Base-by-base conservation (phyloP, 2,888 invertebrate species). In the Chaitophorus viminalis region DNA sequence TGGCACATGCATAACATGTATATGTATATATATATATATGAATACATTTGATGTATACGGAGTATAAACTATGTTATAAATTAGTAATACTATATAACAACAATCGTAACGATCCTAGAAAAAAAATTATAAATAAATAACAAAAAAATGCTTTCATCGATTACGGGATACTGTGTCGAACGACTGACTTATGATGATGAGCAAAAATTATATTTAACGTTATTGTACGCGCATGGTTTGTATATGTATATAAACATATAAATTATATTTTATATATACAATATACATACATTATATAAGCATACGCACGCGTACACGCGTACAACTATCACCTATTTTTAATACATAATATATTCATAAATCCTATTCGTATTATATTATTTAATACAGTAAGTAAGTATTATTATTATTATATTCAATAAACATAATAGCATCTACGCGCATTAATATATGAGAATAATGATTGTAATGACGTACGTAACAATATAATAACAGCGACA, bases 41-140 rank as follows among this genome's bases (percentile, higher is more conserved):
- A n/a, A 39, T 82, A 36, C 33, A 31, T n/a, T n/a, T n/a, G n/a
- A n/a, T 33, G 39, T 76, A 60, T 33, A 33, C 29, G 72, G 21
- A 36, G 29, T 76, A 46, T 76, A 76, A 82, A 70, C 81, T 68
- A 82, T 70, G 9, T 79, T 79, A 76, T 75, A 77, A 77, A 77
- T 85, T 52, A 85, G n/a, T 85, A 77, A 85, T 77, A 87, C 87
- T 87, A 87, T 81, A 87, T 87, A 87, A 87, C 87, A 87, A 87
- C 72, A 75, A 74, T 29, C 39, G 60, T 75, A 84, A 75, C 60
- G 83, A 75, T 14, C 60, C 83, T 83, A 83, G 3, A 65, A 18
- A 46, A 70, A 31, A 70, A 81, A 68, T 60, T 31, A 60, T 29
- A 36, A 79, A 79, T 36, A 65, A 78, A n/a, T 9, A 46, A 82